Base-by-base conservation (phyloP, 2,797 vertebrate genomes). In the Poecilia picta region DNA sequence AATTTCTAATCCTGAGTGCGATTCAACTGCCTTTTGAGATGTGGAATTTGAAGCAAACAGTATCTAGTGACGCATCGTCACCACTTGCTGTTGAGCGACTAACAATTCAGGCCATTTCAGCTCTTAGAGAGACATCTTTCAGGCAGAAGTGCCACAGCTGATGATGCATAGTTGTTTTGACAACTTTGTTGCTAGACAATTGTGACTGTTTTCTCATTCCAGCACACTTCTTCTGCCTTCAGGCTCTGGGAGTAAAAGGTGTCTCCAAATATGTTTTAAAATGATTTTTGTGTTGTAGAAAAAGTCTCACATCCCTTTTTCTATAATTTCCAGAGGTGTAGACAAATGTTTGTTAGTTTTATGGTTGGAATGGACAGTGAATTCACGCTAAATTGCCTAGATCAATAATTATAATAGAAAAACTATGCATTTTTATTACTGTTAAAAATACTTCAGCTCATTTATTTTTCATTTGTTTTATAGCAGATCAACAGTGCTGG, bases 151-250 rank as follows among this genome's bases (percentile, higher is more conserved):
- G 62, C 36, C 11, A 45, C 66, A 25, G 45, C 12, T 70, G 39
- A n/a, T 70, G 41, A 70, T 70, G 66, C 39, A 70, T n/a, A 70
- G 41, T n/a, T 70, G 23, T 68, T 70, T 45, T 70, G 41, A 43
- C 66, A 41, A 68, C 33, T 66, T 41, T 25, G 10, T 68, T 68
- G 36, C 66, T 68, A 23, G 20, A 41, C 66, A 45, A 11, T 68
- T 12, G 20, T 23, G 33, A 66, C 62, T 23, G 66, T 70, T 70
- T 43, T n/a, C 41, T 45, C 41, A 70, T 13, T 70, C 41, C 23
- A 45, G 39, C 66, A 45, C 39, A n/a, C 41, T 41, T 41, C 39
- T 70, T 13, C 23, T 23, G 23, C 11, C 23, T 43, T 43, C 11
- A 70, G 66, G 39, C 36, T 70, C 66, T 43, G 23, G 5, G 20